Conservation (phyloP, 2,113 vertebrate species). For the Rhinolophus sinicus region DNA sequence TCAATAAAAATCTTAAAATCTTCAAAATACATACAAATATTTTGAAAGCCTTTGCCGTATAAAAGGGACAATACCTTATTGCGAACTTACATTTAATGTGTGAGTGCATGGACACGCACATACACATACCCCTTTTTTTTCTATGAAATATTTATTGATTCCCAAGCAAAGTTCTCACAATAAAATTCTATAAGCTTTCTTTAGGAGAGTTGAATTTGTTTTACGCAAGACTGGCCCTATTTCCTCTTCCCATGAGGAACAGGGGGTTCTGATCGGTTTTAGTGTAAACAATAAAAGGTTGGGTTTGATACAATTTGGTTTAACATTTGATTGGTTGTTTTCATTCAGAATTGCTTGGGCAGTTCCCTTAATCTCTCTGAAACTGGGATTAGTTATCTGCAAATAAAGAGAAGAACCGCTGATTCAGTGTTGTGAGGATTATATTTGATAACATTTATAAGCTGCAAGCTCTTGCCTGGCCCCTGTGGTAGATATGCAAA, state of each 20-base stretch:
- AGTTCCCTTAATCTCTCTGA: slow-evolving; percentile 20
- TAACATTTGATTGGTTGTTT: slow-evolving; percentile 25
- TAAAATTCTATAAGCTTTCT: not conserved
- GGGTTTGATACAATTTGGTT: not conserved
- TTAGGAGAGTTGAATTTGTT: not conserved
- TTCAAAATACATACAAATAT: not conserved
- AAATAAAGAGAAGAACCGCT: not conserved
- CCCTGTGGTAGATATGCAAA: not conserved
- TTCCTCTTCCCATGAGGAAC: not conserved
- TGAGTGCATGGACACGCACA: too few species aligned
- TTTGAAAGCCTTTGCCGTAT: not conserved
- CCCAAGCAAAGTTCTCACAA: not conserved
- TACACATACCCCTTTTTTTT: not conserved
- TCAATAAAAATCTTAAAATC: slow-evolving; percentile 4
- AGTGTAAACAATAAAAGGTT: not conserved
- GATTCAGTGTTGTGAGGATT: not conserved
- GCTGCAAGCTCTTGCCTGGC: not conserved
- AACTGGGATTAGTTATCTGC: slow-evolving; percentile 14
- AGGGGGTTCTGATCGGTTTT: not conserved
- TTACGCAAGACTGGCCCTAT: not conserved
- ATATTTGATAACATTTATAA: not conserved
- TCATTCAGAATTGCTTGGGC: not conserved
- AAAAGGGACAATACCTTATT: not conserved
- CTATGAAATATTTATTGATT: not conserved
- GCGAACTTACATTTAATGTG: not conserved